phyloP scores from a whole-genome alignment of 1,140 invertebrate genomes.

The Drosophila sucinea region DNA sequence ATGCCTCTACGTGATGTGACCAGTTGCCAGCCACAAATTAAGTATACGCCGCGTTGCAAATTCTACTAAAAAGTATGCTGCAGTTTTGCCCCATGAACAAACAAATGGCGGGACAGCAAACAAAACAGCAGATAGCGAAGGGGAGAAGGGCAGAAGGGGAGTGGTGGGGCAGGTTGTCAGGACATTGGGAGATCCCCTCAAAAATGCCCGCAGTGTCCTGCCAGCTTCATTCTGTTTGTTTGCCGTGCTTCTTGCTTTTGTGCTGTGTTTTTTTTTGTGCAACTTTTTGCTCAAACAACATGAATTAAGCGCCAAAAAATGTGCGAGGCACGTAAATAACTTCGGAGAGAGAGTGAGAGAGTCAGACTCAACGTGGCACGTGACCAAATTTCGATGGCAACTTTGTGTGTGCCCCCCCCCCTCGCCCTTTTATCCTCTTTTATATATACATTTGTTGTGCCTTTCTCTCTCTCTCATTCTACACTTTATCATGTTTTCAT shows the following conservation, averaged over 20 bases:
- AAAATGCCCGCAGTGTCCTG: conserved; percentile 52
- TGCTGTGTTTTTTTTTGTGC: conserved; percentile 31
- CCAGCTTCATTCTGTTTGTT: conserved; percentile 53
- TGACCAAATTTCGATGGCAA: conserved; percentile 77
- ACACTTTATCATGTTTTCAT: conserved; percentile 69
- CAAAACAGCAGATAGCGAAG: conserved; percentile 7
- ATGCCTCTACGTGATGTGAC: conserved; percentile 56
- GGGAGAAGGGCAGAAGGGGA: too few species aligned
- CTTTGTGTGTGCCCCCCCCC: conserved; percentile 35
- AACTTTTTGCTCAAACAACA: conserved; percentile 41
- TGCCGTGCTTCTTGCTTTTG: conserved; percentile 22
- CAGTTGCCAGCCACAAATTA: conserved; percentile 67
- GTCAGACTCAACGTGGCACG: conserved; percentile 47
- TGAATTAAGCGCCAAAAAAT: conserved; percentile 70
- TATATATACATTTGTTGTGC: neutral
- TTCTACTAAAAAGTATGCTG: conserved; percentile 45
- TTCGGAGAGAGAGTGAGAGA: conserved; percentile 40
- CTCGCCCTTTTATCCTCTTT: conserved; percentile 9
- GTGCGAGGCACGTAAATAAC: conserved; percentile 73
- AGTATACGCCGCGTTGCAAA: conserved; percentile 60
- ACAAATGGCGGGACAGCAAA: conserved; percentile 61
- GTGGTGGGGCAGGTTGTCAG: neutral
- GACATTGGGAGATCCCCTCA: conserved; percentile 20
- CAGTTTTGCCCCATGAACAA: conserved; percentile 56
- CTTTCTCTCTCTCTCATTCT: conserved; percentile 14